phyloP scores from a whole-genome alignment of 2,113 vertebrate species.

The Jaculus jaculus region DNA sequence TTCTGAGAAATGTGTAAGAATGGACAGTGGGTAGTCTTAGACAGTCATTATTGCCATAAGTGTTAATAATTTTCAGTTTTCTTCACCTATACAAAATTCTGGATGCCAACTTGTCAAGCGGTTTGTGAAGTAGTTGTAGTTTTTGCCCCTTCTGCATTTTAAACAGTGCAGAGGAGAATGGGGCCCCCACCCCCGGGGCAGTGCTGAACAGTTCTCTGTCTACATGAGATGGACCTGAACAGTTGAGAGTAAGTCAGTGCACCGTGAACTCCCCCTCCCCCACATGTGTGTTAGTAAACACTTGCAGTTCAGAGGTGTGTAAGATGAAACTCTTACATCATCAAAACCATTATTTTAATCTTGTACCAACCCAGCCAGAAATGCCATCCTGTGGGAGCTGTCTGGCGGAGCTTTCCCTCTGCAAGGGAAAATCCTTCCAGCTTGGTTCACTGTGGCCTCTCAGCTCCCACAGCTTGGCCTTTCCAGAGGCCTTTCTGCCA shows the following conservation, averaged over 20 bases:
- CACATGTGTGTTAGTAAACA: constrained; percentile 57
- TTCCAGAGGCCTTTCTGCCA: not conserved
- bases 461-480: not conserved
- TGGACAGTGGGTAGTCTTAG: not conserved
- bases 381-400: constrained; percentile 65
- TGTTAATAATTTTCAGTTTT: not conserved
- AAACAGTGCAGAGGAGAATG: not conserved
- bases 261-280: not conserved
- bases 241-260: not conserved
- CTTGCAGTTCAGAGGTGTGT: constrained; percentile 61
- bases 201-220: constrained; percentile 18
- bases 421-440: not conserved
- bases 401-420: constrained; percentile 46
- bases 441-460: not conserved
- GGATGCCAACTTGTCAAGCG: not conserved
- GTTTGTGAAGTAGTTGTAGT: not conserved
- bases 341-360: constrained; percentile 73
- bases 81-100: not conserved
- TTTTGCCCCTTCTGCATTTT: constrained; percentile 30
- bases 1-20: not conserved
- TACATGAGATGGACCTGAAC: not conserved
- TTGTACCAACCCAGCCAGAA: constrained; percentile 71
- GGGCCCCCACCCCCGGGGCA: not conserved
- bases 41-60: not conserved
- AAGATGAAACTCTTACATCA: constrained; percentile 80